Evolutionary conservation across 2,113 vertebrate species (phyloP).

Genomic region (Lutjanus erythropterus): DNA sequence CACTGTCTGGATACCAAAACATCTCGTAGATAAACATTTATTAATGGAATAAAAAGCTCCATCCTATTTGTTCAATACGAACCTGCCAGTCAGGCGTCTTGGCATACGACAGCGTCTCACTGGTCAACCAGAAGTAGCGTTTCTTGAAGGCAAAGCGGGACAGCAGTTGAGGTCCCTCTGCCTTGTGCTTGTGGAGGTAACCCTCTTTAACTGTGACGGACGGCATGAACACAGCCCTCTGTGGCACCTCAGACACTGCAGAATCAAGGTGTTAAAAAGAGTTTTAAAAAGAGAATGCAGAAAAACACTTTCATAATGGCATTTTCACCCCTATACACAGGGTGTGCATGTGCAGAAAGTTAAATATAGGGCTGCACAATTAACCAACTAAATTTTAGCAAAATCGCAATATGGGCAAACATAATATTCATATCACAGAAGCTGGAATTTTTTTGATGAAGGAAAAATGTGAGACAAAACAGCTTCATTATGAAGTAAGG

Average conservation of each 20-base stretch:
- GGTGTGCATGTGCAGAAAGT: no score
- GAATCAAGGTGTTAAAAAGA: not conserved
- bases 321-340: slow-evolving; percentile 61
- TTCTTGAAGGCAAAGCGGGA: slow-evolving; percentile 93
- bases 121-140: slow-evolving; percentile 92
- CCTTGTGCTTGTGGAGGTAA: slow-evolving; percentile 88
- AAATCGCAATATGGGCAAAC: no score
- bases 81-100: slow-evolving; percentile 91
- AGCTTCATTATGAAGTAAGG: no score
- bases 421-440: no score
- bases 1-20: slow-evolving; percentile 13
- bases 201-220: slow-evolving; percentile 90
- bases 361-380: no score
- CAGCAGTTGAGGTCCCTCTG: slow-evolving; percentile 83
- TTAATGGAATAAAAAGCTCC: not conserved
- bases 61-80: slow-evolving; percentile 16
- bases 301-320: slow-evolving; percentile 1
- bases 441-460: no score
- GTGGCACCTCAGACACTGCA: slow-evolving; percentile 76
- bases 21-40: not conserved
- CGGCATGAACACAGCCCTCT: slow-evolving; percentile 80
- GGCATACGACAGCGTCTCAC: slow-evolving; percentile 87
- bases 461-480: no score
- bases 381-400: no score
- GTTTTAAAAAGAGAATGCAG: not conserved